These are phyloP conservation scores for Ceyx margarethae DNA, from an alignment of 2,113 vertebrate species.

Conservation along the genomic window DNA sequence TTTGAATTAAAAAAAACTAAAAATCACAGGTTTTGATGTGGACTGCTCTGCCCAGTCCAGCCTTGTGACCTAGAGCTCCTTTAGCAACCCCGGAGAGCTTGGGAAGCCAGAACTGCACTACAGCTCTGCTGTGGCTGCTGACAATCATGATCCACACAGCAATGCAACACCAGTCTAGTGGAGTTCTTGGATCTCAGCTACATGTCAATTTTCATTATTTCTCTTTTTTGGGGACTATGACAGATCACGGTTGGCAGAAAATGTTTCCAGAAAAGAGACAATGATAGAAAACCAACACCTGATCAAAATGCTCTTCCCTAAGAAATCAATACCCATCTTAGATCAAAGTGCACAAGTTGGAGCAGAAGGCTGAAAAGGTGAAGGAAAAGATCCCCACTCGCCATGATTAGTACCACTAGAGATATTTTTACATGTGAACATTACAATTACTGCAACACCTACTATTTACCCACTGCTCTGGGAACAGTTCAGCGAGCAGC, in stretches of 20 bases:
- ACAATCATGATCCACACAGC: background rate
- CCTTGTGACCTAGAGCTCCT: background rate
- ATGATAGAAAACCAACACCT: background rate
- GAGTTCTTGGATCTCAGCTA: background rate
- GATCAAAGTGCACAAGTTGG: background rate
- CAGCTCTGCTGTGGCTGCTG: background rate
- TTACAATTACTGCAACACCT: conserved; percentile 9
- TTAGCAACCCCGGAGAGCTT: background rate
- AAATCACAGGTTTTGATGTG: fast-evolving
- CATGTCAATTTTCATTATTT: background rate
- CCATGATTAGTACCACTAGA: background rate
- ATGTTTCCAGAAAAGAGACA: background rate
- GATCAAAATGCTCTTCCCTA: background rate
- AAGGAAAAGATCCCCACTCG: background rate
- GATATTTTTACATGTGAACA: conserved; percentile 47
- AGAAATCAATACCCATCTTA: background rate
- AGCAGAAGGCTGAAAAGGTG: background rate
- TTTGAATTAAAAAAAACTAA: background rate
- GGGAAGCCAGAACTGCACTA: background rate
- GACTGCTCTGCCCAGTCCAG: background rate
- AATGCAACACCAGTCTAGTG: background rate
- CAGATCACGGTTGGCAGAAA: background rate
- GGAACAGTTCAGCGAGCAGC: background rate
- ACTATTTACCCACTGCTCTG: background rate
- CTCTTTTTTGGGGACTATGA: background rate